Evolutionary conservation across 2,113 vertebrate genomes (phyloP), one percentile per base, ranked within the genome.

Genomic region (Hyperoodon ampullatus): DNA sequence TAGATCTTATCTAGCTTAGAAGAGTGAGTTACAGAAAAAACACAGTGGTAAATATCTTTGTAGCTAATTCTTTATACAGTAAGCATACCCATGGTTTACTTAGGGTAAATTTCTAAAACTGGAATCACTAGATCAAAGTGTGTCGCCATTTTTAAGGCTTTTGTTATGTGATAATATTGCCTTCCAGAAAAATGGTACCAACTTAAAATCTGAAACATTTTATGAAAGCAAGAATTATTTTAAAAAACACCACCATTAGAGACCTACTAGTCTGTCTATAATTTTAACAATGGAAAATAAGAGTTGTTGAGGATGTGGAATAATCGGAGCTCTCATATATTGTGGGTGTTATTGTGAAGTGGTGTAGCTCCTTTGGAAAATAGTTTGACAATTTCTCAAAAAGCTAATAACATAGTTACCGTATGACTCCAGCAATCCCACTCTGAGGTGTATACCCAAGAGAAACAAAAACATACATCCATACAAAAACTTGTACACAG

Each of bases 121-220:
- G 23, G 26, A 71, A 26, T 50, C 77, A 5, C 19, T 92, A 44
- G 28, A 63, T 91, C 42, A 80, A 71, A 85, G 16, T 70, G 3
- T 70, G 14, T 78, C 78, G 53, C 2, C 72, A 71, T 72, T 86
- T 55, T 77, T 68, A 77, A 86, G 35, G 11, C 42, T 85, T 75
- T 84, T 47, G 55, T 15, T 50, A 35, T 50, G 55, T 63, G 33
- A 72, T 84, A 24, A 84, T 72, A 84, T 21, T 23, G 60, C 35
- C 35, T 92, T 92, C 30, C n/a, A 58, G 35, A 44, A 66, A 95
- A 82, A 58, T 66, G 71, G 39, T 74, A 72, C 55, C 44, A 87
- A 81, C 58, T 92, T 95, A 81, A 88, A 92, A 92, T 82, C 74
- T 81, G 44, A 95, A 28, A 66, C 5, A 19, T 74, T 87, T 70